phyloP scores from a whole-genome alignment of 2,113 vertebrate genomes.

The Xyrauchen texanus region DNA sequence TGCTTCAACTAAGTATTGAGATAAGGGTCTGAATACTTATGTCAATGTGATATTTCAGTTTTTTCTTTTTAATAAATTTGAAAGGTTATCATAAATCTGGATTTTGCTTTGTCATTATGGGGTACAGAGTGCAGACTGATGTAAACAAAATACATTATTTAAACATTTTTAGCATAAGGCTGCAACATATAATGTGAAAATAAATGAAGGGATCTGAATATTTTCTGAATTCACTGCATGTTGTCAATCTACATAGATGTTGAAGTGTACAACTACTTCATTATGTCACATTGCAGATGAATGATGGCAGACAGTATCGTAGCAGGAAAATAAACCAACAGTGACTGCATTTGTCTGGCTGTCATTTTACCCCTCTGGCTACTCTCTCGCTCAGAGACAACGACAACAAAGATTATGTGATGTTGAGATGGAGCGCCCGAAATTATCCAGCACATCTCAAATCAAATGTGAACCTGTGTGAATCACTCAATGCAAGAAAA shows the following conservation, averaged over 20 bases:
- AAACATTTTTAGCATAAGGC: too few species aligned
- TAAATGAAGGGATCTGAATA: too few species aligned
- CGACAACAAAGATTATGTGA: slow-evolving; percentile 11
- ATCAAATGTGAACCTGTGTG: not conserved
- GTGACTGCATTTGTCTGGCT: slow-evolving; percentile 27
- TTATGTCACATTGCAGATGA: not conserved
- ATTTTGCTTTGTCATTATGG: too few species aligned
- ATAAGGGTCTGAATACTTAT: too few species aligned
- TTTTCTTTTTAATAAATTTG: too few species aligned
- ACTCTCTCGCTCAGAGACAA: slow-evolving; percentile 14
- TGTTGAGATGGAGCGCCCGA: not conserved
- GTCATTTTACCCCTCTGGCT: slow-evolving; percentile 20
- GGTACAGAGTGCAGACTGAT: too few species aligned
- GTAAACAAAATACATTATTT: too few species aligned
- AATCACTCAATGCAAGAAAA: too few species aligned
- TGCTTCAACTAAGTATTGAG: too few species aligned
- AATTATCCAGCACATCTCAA: not conserved
- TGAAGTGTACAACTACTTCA: slow-evolving; percentile 15
- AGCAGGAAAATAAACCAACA: slow-evolving; percentile 13
- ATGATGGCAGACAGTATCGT: slow-evolving; percentile 20
- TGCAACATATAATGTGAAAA: too few species aligned
- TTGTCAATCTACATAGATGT: not conserved
- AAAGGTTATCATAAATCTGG: too few species aligned
- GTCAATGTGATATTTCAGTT: too few species aligned
- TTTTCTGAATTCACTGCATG: not conserved